Base-by-base conservation (phyloP, 1,140 invertebrate species). In the Acromyrmex charruanus region DNA sequence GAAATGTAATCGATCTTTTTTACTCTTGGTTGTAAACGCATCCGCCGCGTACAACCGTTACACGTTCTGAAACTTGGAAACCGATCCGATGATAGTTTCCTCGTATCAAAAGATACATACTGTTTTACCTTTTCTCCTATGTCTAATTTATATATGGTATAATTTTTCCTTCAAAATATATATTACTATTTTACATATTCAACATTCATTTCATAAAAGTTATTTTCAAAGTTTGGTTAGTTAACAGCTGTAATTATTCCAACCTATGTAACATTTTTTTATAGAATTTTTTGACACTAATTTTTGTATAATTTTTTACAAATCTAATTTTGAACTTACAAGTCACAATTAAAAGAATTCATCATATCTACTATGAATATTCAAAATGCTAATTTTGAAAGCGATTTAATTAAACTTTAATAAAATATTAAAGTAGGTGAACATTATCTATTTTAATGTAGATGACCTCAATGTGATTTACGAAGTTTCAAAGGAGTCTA, bases 1-100 rank as follows among this genome's bases (percentile, higher is more conserved):
- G 69, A 58, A 69, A 53, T 51, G 53, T 44, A 39, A 77, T 77
- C 81, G 63, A 86, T 85, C n/a, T 58, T 44, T 31, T 77, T 35
- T 44, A 69, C 31, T 59, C n/a, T 49, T 44, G 77, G n/a, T 80
- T 49, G 77, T 80, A 80, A 80, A 80, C 77, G 63, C 63, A 68
- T 68, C 77, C 77, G 49, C 77, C 63, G 77, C 63, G 49, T 55
- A 68, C n/a, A 53, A 14, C n/a, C 35, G 21, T 69, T 39, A 69
- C 28, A 10, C 35, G 53, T 39, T 28, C 35, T 39, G 39, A 71
- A 81, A 55, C 31, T 81, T 16, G 39, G 25, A 59, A 65, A 79
- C 65, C 75, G 59, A 39, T 44, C 63, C 63, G 28, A 25, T 31
- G 44, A 80, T 80, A 66, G 49, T 55, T 66, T 68, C n/a, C 28